These are phyloP conservation scores for Beris chalybata DNA, from an alignment of 2,888 invertebrate genomes.

Conservation along the genomic window DNA sequence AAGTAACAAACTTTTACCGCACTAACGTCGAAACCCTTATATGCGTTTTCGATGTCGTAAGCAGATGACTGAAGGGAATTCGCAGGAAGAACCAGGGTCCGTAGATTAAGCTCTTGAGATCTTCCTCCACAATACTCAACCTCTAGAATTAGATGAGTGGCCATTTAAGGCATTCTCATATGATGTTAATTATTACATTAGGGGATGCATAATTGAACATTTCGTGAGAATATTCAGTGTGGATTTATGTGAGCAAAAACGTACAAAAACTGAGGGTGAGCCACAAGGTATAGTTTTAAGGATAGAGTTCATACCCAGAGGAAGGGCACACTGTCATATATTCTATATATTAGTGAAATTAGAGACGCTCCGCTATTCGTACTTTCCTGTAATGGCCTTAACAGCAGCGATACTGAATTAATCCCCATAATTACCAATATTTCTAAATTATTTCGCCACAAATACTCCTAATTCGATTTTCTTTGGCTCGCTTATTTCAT, in stretches of 20 bases:
- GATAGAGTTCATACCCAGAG: too few relatives aligned
- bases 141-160: constrained; percentile 30
- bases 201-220: constrained; percentile 29
- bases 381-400: too few relatives aligned
- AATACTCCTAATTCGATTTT: constrained; percentile 21
- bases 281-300: too few relatives aligned
- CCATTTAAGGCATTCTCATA: constrained; percentile 28
- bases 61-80: constrained; percentile 7
- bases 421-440: constrained; percentile 19
- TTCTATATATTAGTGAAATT: too few relatives aligned
- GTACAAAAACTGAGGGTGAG: neutral
- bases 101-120: constrained; percentile 26
- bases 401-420: neutral
- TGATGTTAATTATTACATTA: constrained; percentile 31
- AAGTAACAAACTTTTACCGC: constrained; percentile 10
- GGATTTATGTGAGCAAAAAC: too few relatives aligned
- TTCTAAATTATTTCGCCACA: neutral
- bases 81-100: neutral
- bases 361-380: too few relatives aligned
- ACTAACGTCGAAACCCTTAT: constrained; percentile 17
- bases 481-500: neutral
- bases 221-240: neutral
- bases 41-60: neutral
- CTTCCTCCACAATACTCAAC: constrained; percentile 16
- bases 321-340: too few relatives aligned